Conservation (phyloP, 2,797 vertebrate species). For the Lophotriccus pileatus region DNA sequence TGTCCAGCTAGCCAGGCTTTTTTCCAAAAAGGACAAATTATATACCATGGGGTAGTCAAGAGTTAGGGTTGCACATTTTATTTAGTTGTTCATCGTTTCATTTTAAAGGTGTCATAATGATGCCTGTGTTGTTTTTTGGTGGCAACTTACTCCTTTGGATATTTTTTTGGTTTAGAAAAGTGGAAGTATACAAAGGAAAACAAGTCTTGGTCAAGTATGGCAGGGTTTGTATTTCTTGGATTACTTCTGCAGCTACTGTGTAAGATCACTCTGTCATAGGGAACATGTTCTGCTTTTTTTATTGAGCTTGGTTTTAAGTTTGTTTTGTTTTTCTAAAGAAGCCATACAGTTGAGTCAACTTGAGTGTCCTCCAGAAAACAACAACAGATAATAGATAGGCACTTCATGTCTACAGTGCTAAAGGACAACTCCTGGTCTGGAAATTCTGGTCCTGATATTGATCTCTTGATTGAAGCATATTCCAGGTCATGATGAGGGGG, state of each 20-base stretch:
- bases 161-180: constrained; percentile 17
- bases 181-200: neutral
- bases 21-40: neutral
- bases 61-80: neutral
- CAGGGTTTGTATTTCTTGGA: neutral
- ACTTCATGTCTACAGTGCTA: neutral
- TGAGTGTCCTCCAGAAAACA: neutral
- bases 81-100: neutral
- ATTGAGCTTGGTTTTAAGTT: neutral
- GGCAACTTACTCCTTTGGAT: constrained; percentile 7
- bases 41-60: constrained; percentile 22
- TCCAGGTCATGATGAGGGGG: neutral
- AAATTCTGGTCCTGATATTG: neutral
- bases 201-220: neutral
- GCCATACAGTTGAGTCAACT: neutral
- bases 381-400: neutral
- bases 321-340: neutral
- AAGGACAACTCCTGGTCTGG: neutral
- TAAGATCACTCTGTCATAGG: neutral
- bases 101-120: neutral
- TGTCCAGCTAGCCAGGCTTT: neutral
- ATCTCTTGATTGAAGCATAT: neutral
- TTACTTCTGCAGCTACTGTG: neutral
- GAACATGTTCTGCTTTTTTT: neutral
- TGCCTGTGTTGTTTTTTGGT: constrained; percentile 35